Evolutionary conservation across 2,888 invertebrate genomes (phyloP), one percentile per base, ranked within the genome.

Genomic region (Cremastinae sp.): DNA sequence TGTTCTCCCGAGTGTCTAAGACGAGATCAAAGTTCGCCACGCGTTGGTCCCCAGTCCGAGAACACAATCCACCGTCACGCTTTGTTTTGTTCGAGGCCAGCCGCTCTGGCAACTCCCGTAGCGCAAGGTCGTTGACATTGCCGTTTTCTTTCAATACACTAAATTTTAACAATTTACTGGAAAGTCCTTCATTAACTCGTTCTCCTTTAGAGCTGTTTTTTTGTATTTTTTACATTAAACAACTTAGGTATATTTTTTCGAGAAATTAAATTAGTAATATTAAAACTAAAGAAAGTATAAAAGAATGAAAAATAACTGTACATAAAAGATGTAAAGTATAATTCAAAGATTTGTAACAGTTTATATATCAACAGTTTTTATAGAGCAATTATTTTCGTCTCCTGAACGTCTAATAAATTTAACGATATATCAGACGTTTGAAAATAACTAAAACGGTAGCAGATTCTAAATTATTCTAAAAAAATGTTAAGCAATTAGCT

Each of bases 41-140:
- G 76, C 76, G 69, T 76, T 76, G 69, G 76, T 76, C 73, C 66
- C 18, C 70, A n/a, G 43, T n/a, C 12, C 65, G 55, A 43, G 61
- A 62, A 45, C 61, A 75, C 72, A 64, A 75, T 75, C 66, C 68
- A 56, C 61, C 76, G 76, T 76, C 69, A 73, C 73, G 76, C 76
- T 76, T 73, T 76, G 73, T 76, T 76, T 72, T 76, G 59, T 22
- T 58, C 69, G 58, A 68, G 76, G 72, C 71, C 64, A 65, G 61
- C 69, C 45, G 68, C 76, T 69, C 58, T 10, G 59, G 20, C 68
- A 62, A 53, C 49, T 64, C 72, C 39, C 58, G 35, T 16, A n/a
- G 28, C 55, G 71, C 74, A 78, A 78, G 78, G 78, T 78, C 78
- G 49, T 78, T 78, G 75, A 76, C 78, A 76, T 73, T 65, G 56